Evolutionary conservation across 2,888 invertebrate genomes (phyloP).

Genomic region (Andrena fulva): DNA sequence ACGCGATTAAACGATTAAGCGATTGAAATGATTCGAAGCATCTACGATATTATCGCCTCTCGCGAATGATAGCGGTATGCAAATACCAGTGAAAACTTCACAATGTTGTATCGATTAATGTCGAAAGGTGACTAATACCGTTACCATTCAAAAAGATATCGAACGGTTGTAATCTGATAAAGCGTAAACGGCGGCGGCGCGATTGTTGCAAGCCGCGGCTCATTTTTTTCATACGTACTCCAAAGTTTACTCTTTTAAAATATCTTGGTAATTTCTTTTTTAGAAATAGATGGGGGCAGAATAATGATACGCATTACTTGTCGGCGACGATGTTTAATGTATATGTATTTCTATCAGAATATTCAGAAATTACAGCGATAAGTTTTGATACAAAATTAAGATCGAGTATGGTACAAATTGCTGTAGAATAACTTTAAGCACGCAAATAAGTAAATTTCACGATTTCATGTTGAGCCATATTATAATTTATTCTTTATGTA

Average conservation of each 20-base stretch:
- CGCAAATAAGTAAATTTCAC: constrained; percentile 28
- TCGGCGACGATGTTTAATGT: constrained; percentile 50
- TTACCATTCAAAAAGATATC: constrained; percentile 14
- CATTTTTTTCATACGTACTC: not conserved
- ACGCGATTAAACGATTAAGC: not conserved
- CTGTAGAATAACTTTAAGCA: constrained; percentile 25
- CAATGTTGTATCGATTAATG: not conserved
- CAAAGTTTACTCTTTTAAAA: not conserved
- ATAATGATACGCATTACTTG: not conserved
- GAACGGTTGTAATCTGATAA: not conserved
- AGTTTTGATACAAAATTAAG: constrained; percentile 58
- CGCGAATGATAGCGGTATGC: not conserved
- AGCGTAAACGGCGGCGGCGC: not conserved
- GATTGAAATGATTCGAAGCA: not conserved
- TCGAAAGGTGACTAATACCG: constrained; percentile 18
- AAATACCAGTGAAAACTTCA: not conserved
- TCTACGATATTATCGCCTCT: not conserved
- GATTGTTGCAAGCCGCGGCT: not conserved
- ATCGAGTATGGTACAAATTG: constrained; percentile 39
- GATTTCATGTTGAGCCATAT: constrained; percentile 37
- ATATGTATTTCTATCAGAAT: constrained; percentile 68
- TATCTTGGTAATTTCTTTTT: not conserved
- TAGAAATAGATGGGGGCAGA: not conserved
- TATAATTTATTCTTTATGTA: constrained; percentile 39
- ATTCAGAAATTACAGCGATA: constrained; percentile 45